These are phyloP conservation scores for Sphaerophoria taeniata DNA, from an alignment of 2,888 invertebrate species.

Conservation along the genomic window DNA sequence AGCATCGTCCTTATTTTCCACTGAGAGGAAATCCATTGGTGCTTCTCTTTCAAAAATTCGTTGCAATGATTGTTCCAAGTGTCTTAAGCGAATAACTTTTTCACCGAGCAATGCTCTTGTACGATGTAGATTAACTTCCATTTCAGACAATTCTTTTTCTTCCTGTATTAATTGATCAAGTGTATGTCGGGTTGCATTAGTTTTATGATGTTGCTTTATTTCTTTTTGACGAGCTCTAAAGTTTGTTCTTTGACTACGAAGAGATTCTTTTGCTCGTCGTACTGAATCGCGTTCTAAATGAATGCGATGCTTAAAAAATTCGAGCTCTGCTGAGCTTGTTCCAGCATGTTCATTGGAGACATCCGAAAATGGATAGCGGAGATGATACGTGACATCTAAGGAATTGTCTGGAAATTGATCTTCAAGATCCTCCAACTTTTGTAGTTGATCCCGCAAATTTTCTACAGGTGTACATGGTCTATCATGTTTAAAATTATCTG, in stretches of 20 bases:
- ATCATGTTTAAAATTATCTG: constrained; percentile 79
- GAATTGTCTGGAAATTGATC: constrained; percentile 90
- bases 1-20: constrained; percentile 84
- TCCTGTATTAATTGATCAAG: constrained; percentile 85
- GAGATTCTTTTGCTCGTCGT: constrained; percentile 90
- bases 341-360: constrained; percentile 83
- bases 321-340: constrained; percentile 87
- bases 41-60: constrained; percentile 83
- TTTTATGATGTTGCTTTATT: constrained; percentile 83
- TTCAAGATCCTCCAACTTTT: constrained; percentile 91
- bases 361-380: constrained; percentile 92
- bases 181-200: constrained; percentile 78
- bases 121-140: constrained; percentile 92
- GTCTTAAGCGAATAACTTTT: constrained; percentile 91
- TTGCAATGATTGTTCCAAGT: constrained; percentile 90
- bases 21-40: constrained; percentile 78
- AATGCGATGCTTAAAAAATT: constrained; percentile 92
- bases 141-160: constrained; percentile 91
- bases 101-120: constrained; percentile 91
- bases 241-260: constrained; percentile 87
- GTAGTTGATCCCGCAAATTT: constrained; percentile 90
- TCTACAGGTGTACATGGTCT: constrained; percentile 90
- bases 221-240: constrained; percentile 87
- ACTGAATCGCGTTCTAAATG: constrained; percentile 92
- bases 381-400: constrained; percentile 89